Evolutionary conservation across 2,113 vertebrate genomes (phyloP).

Genomic region (Gadus chalcogrammus): DNA sequence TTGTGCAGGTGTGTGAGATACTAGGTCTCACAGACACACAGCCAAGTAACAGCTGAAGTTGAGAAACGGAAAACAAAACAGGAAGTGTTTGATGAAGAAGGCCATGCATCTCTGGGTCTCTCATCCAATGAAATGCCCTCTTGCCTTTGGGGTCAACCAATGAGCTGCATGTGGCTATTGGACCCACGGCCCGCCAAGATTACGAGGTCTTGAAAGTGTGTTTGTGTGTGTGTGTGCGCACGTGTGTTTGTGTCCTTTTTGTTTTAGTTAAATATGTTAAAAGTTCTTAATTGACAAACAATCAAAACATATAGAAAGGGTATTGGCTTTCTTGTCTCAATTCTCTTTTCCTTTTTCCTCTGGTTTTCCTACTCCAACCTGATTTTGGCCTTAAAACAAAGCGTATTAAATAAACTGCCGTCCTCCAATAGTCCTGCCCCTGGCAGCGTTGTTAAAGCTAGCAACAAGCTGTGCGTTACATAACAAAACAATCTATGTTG

Average conservation of each 20-base stretch:
- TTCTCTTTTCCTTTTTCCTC: conserved; percentile 33
- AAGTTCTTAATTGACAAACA: not conserved
- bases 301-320: not conserved
- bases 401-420: conserved; percentile 87
- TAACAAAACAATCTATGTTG: conserved; percentile 81
- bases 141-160: conserved; percentile 11
- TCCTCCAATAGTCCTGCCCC: conserved; percentile 72
- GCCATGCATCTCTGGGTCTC: conserved; percentile 23
- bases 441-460: conserved; percentile 87
- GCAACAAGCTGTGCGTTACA: conserved; percentile 85
- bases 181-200: conserved; percentile 33
- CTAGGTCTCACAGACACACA: too few species aligned
- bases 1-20: too few species aligned
- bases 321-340: not conserved
- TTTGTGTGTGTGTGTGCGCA: conserved; percentile 7
- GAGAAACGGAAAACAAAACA: too few species aligned
- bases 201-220: conserved; percentile 85
- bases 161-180: conserved; percentile 15
- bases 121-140: conserved; percentile 18
- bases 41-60: too few species aligned
- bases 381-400: conserved; percentile 90
- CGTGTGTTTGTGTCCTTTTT: conserved; percentile 56
- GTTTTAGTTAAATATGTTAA: conserved; percentile 62
- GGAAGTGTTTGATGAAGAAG: conserved; percentile 20
- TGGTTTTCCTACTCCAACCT: conserved; percentile 69